Evolutionary conservation across 2,113 vertebrate genomes (phyloP), one percentile per base, ranked within the genome.

Genomic region (Oxyura jamaicensis): DNA sequence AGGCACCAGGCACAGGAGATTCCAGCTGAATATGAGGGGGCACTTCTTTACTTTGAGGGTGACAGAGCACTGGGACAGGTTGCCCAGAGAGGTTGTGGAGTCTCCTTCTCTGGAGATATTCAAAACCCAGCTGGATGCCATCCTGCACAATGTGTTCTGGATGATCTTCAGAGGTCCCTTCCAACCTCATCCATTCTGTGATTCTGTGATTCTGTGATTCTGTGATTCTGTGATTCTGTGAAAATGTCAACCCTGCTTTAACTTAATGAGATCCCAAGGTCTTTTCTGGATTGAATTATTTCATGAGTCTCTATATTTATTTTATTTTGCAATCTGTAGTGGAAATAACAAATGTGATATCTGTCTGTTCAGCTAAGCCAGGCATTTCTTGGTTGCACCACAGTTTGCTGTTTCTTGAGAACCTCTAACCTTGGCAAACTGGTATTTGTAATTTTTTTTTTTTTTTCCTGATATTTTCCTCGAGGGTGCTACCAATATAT

Each of bases 401-500:
- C 12, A 8, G 10, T 55, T 66, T 83, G 12, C 16, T 71, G 0
- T 42, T 96, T 86, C 63, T 90, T 41, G 23, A 66, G n/a, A 73
- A 67, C 6, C 1, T 62, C 13, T 53, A 58, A 68, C 7, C 19
- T 59, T 66, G 31, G 21, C 28, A 52, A 13, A 33, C 8, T 12
- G 33, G 8, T 50, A n/a, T 69, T 66, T 15, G 4, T 69, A 62
- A 69, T 69, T 87, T 87, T 65, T 60, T 72, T 44, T 44, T 67
- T 86, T 86, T 66, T 66, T 69, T 39, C 39, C 48, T 86, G 50
- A 63, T 68, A 21, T 69, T 90, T 86, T 63, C 35, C 25, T 80
- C 0, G 0, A 80, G 63, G 23, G 6, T 73, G 23, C 16, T 68
- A 59, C 26, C 20, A 44, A 46, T 8, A 41, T 13, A 2, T 41